Conservation (phyloP, 2,113 vertebrate genomes). For the Oreocharis arfaki region DNA sequence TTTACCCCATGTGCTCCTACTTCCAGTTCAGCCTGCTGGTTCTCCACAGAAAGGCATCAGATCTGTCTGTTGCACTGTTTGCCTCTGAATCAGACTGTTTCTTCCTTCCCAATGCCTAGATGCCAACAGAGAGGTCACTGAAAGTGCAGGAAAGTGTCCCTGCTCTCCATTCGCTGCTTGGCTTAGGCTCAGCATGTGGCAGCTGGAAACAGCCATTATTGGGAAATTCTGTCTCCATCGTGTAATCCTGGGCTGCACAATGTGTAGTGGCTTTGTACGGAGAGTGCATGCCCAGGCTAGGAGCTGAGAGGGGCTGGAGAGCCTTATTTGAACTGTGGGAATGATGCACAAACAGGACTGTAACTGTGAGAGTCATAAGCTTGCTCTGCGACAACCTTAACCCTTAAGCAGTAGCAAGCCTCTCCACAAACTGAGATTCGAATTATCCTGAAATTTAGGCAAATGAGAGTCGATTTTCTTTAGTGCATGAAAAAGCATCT, state of each 20-base stretch:
- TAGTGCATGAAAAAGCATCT: not conserved
- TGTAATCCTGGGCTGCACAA: not conserved
- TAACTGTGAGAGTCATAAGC: not conserved
- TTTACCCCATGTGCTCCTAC: not conserved
- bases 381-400: not conserved
- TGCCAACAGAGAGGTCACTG: conserved; percentile 35
- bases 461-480: not conserved
- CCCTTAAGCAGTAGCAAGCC: not conserved
- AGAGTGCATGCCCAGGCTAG: not conserved
- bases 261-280: not conserved
- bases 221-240: not conserved
- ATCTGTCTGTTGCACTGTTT: not conserved
- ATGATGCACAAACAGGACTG: not conserved
- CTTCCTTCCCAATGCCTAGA: not conserved
- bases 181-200: not conserved
- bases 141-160: conserved; percentile 15
- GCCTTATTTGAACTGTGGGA: conserved; percentile 1
- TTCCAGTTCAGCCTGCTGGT: not conserved
- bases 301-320: not conserved
- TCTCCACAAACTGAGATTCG: not conserved
- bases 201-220: conserved; percentile 10
- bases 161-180: not conserved
- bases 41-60: not conserved
- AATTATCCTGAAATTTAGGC: not conserved
- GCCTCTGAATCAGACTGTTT: not conserved